phyloP scores from a whole-genome alignment of 2,888 invertebrate species.

The Nomada flava region DNA sequence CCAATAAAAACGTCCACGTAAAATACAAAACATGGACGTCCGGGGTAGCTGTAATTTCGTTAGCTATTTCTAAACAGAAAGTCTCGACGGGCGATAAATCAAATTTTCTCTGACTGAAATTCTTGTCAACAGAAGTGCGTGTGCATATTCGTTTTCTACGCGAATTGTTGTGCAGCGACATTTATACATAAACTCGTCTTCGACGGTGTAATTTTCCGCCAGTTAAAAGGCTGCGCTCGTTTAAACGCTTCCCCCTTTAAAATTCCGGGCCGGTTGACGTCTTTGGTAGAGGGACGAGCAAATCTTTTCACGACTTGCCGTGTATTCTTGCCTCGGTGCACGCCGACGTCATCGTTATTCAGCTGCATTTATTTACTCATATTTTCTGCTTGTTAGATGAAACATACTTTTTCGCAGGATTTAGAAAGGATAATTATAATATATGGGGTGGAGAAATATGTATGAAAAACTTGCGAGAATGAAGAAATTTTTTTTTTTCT shows the following conservation, averaged over 20 bases:
- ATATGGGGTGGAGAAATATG: neutral
- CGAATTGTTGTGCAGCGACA: neutral
- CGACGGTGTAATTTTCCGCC: constrained; percentile 29
- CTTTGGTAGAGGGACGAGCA: constrained; percentile 44
- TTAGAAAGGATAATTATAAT: neutral
- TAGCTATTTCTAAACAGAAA: too few relatives aligned
- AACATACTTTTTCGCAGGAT: neutral
- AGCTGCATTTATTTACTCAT: constrained; percentile 7
- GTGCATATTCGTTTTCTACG: neutral
- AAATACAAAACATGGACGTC: too few relatives aligned
- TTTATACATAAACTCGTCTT: constrained; percentile 7
- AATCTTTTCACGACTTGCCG: constrained; percentile 52
- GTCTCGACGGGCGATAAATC: too few relatives aligned
- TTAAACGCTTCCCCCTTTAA: constrained; percentile 39
- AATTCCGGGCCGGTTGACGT: constrained; percentile 43
- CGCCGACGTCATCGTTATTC: constrained; percentile 50
- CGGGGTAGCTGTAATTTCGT: too few relatives aligned
- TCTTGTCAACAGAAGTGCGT: too few relatives aligned
- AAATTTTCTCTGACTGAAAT: neutral
- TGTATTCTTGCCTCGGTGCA: constrained; percentile 30
- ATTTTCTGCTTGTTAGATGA: too few relatives aligned
- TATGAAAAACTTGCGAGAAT: neutral
- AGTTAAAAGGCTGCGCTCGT: constrained; percentile 25
- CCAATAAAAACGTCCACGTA: too few relatives aligned
- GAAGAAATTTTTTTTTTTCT: neutral